phyloP scores from a whole-genome alignment of 1,140 invertebrate species.

The Platyura marginata region DNA sequence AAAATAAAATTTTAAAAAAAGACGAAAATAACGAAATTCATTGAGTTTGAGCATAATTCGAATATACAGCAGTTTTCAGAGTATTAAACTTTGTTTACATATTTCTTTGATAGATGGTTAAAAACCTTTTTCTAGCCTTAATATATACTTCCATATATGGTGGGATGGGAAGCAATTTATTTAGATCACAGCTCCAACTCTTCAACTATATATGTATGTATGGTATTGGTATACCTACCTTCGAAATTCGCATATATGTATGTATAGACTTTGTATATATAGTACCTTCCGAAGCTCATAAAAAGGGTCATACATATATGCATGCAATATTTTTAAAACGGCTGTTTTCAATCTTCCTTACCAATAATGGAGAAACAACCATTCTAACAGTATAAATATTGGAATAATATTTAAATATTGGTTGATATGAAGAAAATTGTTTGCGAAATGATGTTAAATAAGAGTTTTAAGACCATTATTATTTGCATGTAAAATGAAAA shows the following conservation, averaged over 20 bases:
- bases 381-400: slow-evolving; percentile 1
- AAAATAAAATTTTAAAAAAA: too few species aligned
- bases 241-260: background rate
- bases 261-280: too few species aligned
- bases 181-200: background rate
- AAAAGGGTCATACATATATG: slow-evolving; percentile 3
- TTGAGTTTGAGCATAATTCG: too few species aligned
- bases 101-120: background rate
- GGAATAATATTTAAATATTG: slow-evolving; percentile 2
- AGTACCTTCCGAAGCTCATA: too few species aligned
- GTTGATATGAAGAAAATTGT: background rate
- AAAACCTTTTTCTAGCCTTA: background rate
- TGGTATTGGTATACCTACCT: background rate
- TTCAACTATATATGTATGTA: background rate
- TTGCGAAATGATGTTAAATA: background rate
- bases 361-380: background rate
- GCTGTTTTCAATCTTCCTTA: background rate
- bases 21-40: too few species aligned
- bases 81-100: background rate
- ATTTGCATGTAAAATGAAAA: background rate
- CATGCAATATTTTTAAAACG: slow-evolving; percentile 3
- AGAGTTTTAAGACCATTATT: background rate
- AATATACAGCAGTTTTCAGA: background rate
- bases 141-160: background rate
- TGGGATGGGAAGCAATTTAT: background rate